These are phyloP conservation scores for Limosa lapponica DNA, from an alignment of 2,797 vertebrate genomes.

Conservation along the genomic window DNA sequence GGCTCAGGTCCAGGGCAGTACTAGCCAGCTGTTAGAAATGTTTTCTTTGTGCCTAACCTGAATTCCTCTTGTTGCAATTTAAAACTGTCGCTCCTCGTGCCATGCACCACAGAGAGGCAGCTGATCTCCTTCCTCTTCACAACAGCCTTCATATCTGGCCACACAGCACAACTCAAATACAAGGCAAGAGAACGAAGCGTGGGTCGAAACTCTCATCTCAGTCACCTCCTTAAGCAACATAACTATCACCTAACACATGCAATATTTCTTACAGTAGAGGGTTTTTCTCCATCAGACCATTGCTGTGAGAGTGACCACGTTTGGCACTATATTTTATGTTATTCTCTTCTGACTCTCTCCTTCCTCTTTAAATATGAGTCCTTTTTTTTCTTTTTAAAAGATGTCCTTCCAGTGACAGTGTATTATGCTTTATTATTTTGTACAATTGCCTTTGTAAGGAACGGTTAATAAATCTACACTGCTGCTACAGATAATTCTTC, in stretches of 20 bases:
- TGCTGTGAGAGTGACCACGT: neutral
- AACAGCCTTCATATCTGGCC: neutral
- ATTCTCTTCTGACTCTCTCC: neutral
- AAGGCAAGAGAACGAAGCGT: neutral
- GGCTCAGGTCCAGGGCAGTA: neutral
- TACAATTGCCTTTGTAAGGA: neutral
- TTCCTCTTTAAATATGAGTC: neutral
- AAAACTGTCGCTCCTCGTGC: neutral
- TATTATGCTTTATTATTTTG: neutral
- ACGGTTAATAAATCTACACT: neutral
- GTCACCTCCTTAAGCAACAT: neutral
- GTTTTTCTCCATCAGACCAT: neutral
- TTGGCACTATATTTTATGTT: neutral
- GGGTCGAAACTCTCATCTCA: neutral
- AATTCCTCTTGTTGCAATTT: neutral
- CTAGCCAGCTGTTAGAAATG: neutral
- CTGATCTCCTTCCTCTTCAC: neutral
- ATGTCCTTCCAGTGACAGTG: neutral
- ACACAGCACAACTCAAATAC: neutral
- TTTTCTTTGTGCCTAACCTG: neutral
- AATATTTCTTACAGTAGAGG: neutral
- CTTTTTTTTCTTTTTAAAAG: neutral
- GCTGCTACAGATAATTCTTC: neutral
- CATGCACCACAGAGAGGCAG: neutral
- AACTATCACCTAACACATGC: neutral